These are phyloP conservation scores for Microvelia longipes DNA, from an alignment of 1,140 invertebrate genomes.

Conservation along the genomic window DNA sequence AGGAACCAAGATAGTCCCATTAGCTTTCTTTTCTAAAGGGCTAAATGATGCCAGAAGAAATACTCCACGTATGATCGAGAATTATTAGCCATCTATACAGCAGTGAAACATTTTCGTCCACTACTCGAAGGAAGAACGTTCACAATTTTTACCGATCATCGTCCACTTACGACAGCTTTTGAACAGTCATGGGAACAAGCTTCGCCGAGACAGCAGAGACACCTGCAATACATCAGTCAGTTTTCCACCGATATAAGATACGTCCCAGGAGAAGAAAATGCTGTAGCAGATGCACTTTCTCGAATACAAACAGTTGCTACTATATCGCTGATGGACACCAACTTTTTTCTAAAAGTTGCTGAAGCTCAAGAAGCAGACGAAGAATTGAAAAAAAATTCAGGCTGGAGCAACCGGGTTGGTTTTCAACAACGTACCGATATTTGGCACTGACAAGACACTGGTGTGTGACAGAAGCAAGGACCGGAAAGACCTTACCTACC, in stretches of 20 bases:
- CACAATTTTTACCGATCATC: slow-evolving; percentile 28
- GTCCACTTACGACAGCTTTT: slow-evolving; percentile 25
- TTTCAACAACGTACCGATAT: too few species aligned
- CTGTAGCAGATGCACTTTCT: slow-evolving; percentile 10
- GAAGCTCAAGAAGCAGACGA: not conserved
- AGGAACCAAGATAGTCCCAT: not conserved
- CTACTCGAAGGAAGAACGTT: slow-evolving; percentile 25
- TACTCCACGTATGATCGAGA: slow-evolving; percentile 28
- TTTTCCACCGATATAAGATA: slow-evolving; percentile 28
- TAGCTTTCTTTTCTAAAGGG: not conserved
- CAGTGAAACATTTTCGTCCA: slow-evolving; percentile 25
- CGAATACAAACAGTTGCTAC: not conserved
- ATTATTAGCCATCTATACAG: slow-evolving; percentile 26
- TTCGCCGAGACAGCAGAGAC: slow-evolving; percentile 23
- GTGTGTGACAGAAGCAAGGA: too few species aligned
- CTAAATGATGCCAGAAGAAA: not conserved
- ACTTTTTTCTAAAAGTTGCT: not conserved
- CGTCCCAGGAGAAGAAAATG: slow-evolving; percentile 23
- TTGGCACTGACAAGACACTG: too few species aligned
- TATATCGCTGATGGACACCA: not conserved
- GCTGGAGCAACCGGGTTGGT: too few species aligned
- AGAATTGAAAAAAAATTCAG: too few species aligned
- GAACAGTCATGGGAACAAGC: slow-evolving; percentile 17
- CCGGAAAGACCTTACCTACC: too few species aligned
- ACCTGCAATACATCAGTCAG: slow-evolving; percentile 28